Conservation (phyloP, 2,113 vertebrate species). For the Tragelaphus strepsiceros region DNA sequence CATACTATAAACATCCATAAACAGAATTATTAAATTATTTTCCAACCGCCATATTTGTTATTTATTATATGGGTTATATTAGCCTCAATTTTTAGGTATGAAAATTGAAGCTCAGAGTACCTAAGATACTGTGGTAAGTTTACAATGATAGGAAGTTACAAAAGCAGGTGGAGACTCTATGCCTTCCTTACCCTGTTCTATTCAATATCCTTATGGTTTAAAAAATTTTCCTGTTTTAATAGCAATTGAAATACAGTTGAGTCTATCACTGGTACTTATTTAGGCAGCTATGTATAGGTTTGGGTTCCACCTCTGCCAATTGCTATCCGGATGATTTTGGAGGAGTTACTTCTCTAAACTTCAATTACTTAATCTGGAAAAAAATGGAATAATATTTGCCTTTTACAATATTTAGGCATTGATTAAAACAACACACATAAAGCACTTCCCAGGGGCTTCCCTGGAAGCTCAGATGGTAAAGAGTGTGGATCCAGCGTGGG, state of each 20-base stretch:
- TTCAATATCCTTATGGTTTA: neutral
- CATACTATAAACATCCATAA: neutral
- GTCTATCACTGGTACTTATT: neutral
- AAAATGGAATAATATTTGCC: neutral
- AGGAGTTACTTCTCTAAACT: neutral
- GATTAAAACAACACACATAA: neutral
- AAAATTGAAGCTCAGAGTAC: neutral
- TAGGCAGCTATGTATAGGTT: neutral
- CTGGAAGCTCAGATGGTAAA: neutral
- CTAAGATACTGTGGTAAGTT: neutral
- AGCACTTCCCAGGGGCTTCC: neutral
- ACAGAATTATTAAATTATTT: neutral
- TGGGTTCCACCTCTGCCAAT: neutral
- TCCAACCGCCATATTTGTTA: neutral
- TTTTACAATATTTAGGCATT: neutral
- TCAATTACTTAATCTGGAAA: neutral
- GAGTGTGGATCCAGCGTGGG: neutral
- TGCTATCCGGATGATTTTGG: neutral
- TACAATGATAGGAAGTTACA: neutral
- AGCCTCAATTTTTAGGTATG: neutral
- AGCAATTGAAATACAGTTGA: neutral
- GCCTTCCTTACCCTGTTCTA: neutral
- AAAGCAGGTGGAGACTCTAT: neutral
- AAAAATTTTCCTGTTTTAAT: neutral
- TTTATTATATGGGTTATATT: neutral